Conservation (phyloP, 2,113 vertebrate species). For the Vicugna pacos region DNA sequence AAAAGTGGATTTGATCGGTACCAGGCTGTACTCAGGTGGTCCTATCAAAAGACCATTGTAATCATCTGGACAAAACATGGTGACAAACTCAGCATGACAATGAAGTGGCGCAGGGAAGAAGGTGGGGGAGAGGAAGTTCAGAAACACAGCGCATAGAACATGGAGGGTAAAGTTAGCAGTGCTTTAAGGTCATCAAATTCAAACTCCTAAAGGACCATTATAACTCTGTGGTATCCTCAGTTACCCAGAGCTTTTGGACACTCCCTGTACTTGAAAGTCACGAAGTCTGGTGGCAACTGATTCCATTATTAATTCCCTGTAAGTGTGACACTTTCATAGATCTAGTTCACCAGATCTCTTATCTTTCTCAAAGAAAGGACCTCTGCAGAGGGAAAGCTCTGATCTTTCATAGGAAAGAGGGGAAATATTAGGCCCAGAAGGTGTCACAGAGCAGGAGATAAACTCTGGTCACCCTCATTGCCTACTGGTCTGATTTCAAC, state of each 20-base stretch:
- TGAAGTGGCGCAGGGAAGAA: neutral
- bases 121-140: neutral
- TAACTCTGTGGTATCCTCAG: neutral
- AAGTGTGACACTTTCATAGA: neutral
- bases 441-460: neutral
- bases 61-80: neutral
- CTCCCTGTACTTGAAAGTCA: neutral
- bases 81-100: neutral
- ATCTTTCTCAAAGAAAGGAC: neutral
- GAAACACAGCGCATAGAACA: neutral
- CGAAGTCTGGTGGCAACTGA: neutral
- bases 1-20: neutral
- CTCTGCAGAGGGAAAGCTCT: neutral
- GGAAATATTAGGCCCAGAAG: neutral
- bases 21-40: neutral
- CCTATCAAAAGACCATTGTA: neutral
- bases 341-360: neutral
- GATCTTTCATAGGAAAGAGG: neutral
- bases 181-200: neutral
- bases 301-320: neutral
- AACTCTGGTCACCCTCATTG: neutral
- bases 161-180: neutral
- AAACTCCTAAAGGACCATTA: neutral
- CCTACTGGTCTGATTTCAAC: neutral
- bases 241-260: neutral